Conservation (phyloP, 2,888 invertebrate species). For the Tuta absoluta region DNA sequence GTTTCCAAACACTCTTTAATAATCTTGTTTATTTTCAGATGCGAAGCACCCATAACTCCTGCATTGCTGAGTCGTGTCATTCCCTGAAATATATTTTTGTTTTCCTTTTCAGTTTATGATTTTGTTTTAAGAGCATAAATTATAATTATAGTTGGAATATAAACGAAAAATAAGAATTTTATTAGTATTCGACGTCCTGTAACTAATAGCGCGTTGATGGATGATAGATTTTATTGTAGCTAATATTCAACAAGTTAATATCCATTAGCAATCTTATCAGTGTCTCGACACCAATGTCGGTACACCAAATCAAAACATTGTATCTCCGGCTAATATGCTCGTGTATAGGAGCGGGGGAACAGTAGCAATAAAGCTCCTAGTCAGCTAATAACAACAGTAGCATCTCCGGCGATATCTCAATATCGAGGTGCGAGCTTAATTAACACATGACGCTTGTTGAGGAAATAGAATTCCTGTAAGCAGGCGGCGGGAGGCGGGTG, state of each 20-base stretch:
- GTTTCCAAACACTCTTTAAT: constrained; percentile 75
- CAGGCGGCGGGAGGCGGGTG: constrained; percentile 29
- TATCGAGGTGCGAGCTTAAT: constrained; percentile 80
- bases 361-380: constrained; percentile 74
- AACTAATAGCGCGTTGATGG: too few relatives aligned
- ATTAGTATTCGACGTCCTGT: too few relatives aligned
- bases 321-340: constrained; percentile 40
- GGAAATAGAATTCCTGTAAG: constrained; percentile 80
- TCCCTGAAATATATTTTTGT: constrained; percentile 42
- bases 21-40: constrained; percentile 76
- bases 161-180: too few relatives aligned
- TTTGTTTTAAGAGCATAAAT: background rate
- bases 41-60: constrained; percentile 69
- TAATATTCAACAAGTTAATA: too few relatives aligned
- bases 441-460: constrained; percentile 80
- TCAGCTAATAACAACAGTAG: constrained; percentile 77
- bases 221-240: too few relatives aligned
- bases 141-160: background rate
- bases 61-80: constrained; percentile 60
- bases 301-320: constrained; percentile 30
- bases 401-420: constrained; percentile 77
- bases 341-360: constrained; percentile 44
- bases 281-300: background rate
- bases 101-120: constrained; percentile 15
- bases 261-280: background rate